Percentiles rank a stretch among this genome's conserved stretches.
Conservation (phyloP, 2,888 invertebrate species). For the Drosophila longiperda region DNA sequence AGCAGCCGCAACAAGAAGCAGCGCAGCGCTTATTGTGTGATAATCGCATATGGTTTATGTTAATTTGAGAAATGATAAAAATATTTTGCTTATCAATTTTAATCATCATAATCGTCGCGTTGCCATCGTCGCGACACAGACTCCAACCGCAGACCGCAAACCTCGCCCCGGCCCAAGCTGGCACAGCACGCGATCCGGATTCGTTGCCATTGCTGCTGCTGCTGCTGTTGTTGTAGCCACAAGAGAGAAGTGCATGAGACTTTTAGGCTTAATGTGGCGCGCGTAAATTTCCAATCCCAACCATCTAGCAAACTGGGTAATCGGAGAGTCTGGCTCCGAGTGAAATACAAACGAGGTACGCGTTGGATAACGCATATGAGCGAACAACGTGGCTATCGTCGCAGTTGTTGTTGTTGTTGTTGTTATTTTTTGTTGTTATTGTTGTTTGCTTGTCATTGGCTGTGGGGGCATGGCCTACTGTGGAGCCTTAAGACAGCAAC, state of each 20-base stretch:
- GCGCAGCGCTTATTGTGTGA: slow-evolving; percentile 72
- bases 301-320: slow-evolving; percentile 58
- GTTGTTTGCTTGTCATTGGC: slow-evolving; percentile 63
- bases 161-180: slow-evolving; percentile 31
- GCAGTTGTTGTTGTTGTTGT: slow-evolving; percentile 31
- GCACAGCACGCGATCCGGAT: slow-evolving; percentile 79
- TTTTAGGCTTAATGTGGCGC: slow-evolving; percentile 64
- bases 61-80: slow-evolving; percentile 82
- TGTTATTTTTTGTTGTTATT: slow-evolving; percentile 46
- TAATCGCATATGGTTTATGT: slow-evolving; percentile 79
- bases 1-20: slow-evolving; percentile 19
- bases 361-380: slow-evolving; percentile 70
- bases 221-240: slow-evolving; percentile 30
- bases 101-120: slow-evolving; percentile 80
- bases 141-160: slow-evolving; percentile 25
- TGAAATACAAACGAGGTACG: slow-evolving; percentile 76
- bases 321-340: slow-evolving; percentile 59
- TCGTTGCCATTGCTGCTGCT: slow-evolving; percentile 24
- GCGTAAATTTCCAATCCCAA: slow-evolving; percentile 61
- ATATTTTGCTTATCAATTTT: slow-evolving; percentile 82
- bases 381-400: slow-evolving; percentile 44
- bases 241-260: slow-evolving; percentile 38
- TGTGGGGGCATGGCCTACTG: slow-evolving; percentile 76
- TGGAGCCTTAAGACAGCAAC: slow-evolving; percentile 79
- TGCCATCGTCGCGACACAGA: slow-evolving; percentile 67